Evolutionary conservation across 2,888 invertebrate species (phyloP).

Genomic region (Eugnorisma glareosa): DNA sequence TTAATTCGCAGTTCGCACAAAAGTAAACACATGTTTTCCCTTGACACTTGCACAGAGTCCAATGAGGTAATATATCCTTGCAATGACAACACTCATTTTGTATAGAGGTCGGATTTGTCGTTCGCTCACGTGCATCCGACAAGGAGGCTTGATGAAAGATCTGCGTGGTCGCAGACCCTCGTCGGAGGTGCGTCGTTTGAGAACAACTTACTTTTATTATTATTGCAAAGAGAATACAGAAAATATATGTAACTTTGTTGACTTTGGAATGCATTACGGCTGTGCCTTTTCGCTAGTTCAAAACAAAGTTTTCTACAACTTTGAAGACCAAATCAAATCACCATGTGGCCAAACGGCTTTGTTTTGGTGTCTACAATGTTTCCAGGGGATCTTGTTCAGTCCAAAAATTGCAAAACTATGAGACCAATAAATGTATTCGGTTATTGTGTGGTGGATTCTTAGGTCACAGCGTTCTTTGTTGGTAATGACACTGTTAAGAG

Average conservation of each 20-base stretch:
- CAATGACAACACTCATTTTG: slow-evolving; percentile 14
- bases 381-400: neutral
- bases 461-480: neutral
- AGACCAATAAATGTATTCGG: neutral
- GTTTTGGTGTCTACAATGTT: neutral
- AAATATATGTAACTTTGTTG: slow-evolving; percentile 7
- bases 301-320: neutral
- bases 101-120: slow-evolving; percentile 57
- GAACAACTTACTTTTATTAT: slow-evolving; percentile 9
- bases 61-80: neutral
- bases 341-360: neutral
- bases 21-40: neutral
- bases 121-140: slow-evolving; percentile 18
- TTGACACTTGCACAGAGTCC: neutral
- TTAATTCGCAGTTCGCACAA: neutral
- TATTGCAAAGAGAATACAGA: neutral
- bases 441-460: neutral
- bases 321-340: neutral
- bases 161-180: slow-evolving; percentile 4
- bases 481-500: slow-evolving; percentile 15
- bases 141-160: slow-evolving; percentile 21
- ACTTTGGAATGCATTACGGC: neutral
- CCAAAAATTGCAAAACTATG: neutral
- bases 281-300: neutral
- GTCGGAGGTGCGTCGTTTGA: slow-evolving; percentile 15